A percentile compares a stretch with the other conserved stretches of the same genome.
Conservation (phyloP, 92 coral and sea anemone species). For the Micromussa lordhowensis region DNA sequence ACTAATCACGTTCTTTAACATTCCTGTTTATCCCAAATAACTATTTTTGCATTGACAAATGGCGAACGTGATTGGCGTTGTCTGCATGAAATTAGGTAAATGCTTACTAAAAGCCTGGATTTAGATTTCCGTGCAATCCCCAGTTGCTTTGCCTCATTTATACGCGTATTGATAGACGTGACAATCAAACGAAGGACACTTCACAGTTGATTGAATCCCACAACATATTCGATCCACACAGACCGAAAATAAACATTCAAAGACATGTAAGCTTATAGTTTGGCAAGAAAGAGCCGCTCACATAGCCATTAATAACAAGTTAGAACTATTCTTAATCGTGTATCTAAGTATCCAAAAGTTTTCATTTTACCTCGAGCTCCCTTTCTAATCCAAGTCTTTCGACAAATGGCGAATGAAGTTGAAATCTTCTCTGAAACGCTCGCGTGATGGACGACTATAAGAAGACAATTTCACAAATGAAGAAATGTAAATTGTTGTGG, state of each 20-base stretch:
- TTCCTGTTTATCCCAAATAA: constrained; percentile 10
- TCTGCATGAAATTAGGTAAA: constrained; percentile 8
- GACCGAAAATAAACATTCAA: constrained; percentile 33
- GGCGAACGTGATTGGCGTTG: constrained; percentile 6
- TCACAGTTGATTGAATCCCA: background rate
- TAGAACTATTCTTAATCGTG: background rate
- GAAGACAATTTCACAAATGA: constrained; percentile 5
- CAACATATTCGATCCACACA: constrained; percentile 8
- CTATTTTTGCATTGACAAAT: constrained; percentile 6
- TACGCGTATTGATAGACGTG: background rate
- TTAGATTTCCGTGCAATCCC: background rate
- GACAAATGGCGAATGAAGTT: constrained; percentile 79
- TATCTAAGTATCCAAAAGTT: background rate
- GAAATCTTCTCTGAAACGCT: constrained; percentile 77
- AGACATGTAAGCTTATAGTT: background rate
- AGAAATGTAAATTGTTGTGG: background rate
- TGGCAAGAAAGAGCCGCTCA: too few species aligned
- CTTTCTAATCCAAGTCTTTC: constrained; percentile 86
- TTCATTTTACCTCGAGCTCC: constrained; percentile 85
- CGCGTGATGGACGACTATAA: constrained; percentile 90
- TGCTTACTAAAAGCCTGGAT: background rate
- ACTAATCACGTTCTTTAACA: constrained; percentile 15
- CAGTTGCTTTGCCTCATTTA: background rate
- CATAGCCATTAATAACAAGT: too few species aligned
- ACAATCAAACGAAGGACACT: background rate